A percentile compares a stretch with the other conserved stretches of the same genome.
These are phyloP conservation scores for Coelopa frigida DNA, from an alignment of 1,140 invertebrate species.

Conservation along the genomic window DNA sequence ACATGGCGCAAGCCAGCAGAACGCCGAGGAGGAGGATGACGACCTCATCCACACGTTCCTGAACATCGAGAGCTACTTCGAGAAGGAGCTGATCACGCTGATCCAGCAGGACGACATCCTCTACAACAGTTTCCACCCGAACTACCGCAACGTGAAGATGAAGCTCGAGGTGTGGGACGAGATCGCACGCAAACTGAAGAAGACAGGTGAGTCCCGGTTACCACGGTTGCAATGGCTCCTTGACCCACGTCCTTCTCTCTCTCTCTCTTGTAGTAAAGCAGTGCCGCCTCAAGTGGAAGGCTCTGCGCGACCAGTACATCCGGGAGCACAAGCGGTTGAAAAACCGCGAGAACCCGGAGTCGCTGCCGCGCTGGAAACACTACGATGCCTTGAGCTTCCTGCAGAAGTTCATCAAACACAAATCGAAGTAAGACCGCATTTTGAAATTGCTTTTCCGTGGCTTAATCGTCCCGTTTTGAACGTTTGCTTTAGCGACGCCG, in stretches of 20 bases:
- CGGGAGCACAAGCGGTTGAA: conserved; percentile 38
- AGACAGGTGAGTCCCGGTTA: conserved; percentile 21
- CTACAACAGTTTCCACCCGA: conserved; percentile 37
- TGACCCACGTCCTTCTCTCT: no score
- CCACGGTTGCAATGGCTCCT: background rate
- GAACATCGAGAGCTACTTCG: conserved; percentile 40
- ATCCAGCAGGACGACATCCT: conserved; percentile 37
- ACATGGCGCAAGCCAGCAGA: conserved; percentile 1
- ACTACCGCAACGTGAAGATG: conserved; percentile 38
- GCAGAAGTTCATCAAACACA: conserved; percentile 38
- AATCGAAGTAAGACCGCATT: conserved; percentile 23
- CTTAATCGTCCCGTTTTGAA: background rate
- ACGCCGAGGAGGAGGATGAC: conserved; percentile 37
- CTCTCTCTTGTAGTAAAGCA: conserved; percentile 28
- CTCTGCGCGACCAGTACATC: conserved; percentile 40
- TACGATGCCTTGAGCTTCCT: conserved; percentile 38
- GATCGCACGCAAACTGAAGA: conserved; percentile 37
- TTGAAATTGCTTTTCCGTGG: background rate
- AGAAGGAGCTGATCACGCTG: conserved; percentile 36
- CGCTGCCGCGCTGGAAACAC: conserved; percentile 38
- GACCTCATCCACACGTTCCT: conserved; percentile 40
- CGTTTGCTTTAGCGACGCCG: conserved; percentile 22
- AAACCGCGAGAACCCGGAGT: conserved; percentile 24
- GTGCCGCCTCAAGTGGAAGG: conserved; percentile 41
- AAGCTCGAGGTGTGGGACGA: conserved; percentile 39